A percentile compares a stretch with the other conserved stretches of the same genome.
phyloP scores from a whole-genome alignment of 2,888 invertebrate genomes.

The Pteria penguin region DNA sequence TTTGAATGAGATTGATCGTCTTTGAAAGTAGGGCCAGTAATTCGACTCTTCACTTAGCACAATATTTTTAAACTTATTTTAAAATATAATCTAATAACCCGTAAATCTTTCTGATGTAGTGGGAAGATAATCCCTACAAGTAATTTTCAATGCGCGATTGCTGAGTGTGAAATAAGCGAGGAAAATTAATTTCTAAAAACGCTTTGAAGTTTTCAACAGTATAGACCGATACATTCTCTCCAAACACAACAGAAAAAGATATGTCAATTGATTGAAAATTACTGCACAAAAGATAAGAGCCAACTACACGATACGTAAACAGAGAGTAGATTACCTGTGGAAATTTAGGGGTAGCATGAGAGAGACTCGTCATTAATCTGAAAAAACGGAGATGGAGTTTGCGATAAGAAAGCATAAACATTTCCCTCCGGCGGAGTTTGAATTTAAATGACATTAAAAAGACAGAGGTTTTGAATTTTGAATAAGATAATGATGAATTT shows the following conservation, averaged over 20 bases:
- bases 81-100: slow-evolving; percentile 39
- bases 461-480: slow-evolving; percentile 7
- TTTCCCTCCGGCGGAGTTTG: slow-evolving; percentile 11
- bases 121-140: slow-evolving; percentile 26
- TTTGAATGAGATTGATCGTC: too few species aligned
- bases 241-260: slow-evolving; percentile 25
- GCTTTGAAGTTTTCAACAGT: slow-evolving; percentile 30
- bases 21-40: too few species aligned
- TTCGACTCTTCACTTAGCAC: too few species aligned
- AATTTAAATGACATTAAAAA: slow-evolving; percentile 15
- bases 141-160: slow-evolving; percentile 28
- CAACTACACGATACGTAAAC: neutral
- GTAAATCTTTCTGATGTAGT: slow-evolving; percentile 32
- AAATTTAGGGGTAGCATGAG: slow-evolving; percentile 15
- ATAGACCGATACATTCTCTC: slow-evolving; percentile 28
- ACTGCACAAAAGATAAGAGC: slow-evolving; percentile 38
- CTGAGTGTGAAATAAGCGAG: slow-evolving; percentile 36
- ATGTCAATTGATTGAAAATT: slow-evolving; percentile 44
- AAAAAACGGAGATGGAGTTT: slow-evolving; percentile 28
- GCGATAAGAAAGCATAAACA: slow-evolving; percentile 34
- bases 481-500: neutral
- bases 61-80: too few species aligned
- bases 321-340: neutral
- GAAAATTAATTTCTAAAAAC: slow-evolving; percentile 40
- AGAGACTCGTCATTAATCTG: slow-evolving; percentile 35